Evolutionary conservation across 1,140 invertebrate species (phyloP).

Genomic region (Hyphantria cunea): DNA sequence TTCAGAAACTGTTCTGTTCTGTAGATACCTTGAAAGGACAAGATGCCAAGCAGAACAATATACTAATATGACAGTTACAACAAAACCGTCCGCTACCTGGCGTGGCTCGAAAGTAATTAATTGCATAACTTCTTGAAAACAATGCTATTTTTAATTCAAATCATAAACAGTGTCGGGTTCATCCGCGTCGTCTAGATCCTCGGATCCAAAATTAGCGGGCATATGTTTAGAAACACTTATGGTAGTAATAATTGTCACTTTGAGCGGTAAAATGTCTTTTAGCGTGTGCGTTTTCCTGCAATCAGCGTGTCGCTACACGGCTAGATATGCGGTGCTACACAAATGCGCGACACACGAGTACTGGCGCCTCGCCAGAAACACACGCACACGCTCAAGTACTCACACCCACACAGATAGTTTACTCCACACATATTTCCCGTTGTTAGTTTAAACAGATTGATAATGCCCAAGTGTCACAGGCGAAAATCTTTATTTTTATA

Average conservation of each 20-base stretch:
- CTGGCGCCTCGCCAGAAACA: constrained; percentile 47
- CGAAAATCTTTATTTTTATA: constrained; percentile 68
- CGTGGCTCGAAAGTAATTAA: constrained; percentile 32
- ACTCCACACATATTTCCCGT: constrained; percentile 52
- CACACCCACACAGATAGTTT: constrained; percentile 34
- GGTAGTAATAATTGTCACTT: constrained; percentile 67
- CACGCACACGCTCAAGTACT: constrained; percentile 40
- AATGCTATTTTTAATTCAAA: constrained; percentile 51
- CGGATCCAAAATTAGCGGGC: constrained; percentile 57
- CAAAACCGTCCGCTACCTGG: constrained; percentile 20
- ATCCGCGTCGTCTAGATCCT: constrained; percentile 47
- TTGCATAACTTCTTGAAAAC: constrained; percentile 50
- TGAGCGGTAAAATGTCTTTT: constrained; percentile 21
- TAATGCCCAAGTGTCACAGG: constrained; percentile 73
- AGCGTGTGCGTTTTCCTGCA: constrained; percentile 30
- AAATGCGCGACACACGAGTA: constrained; percentile 21
- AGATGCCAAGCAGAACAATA: too few species aligned
- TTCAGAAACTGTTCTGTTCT: too few species aligned
- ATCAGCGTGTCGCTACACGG: background rate
- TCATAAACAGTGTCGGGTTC: constrained; percentile 45
- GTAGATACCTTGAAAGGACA: too few species aligned
- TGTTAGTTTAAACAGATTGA: constrained; percentile 75
- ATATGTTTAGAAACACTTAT: constrained; percentile 61
- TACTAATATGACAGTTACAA: constrained; percentile 11
- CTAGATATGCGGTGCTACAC: background rate